Base-by-base conservation (phyloP, 2,797 vertebrate genomes). In the Micromesistius poutassou region DNA sequence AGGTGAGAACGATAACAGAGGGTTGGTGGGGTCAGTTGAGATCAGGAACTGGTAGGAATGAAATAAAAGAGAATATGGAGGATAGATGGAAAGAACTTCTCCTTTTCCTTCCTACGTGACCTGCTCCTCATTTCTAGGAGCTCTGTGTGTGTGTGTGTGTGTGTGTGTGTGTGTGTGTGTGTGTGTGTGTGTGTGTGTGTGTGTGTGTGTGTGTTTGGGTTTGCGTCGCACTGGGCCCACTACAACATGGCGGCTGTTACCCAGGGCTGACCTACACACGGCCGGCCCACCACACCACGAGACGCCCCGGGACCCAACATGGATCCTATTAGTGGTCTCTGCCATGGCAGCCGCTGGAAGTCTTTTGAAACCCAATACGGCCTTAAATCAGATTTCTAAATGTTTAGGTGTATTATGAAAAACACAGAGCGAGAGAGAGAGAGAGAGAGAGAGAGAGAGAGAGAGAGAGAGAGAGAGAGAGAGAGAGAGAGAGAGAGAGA, bases 361-460 rank as follows among this genome's bases (percentile, higher is more conserved):
- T 86, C 91, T 90, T 95, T 95, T 95, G 94, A 94, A 95, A 95
- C 92, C 86, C 92, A 92, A 94, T 94, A 95, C 89, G 88, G 85
- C 90, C 91, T 93, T 94, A 94, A 95, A 95, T 94, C 92, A 92
- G 92, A 95, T 95, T 95, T 95, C 92, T 93, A 94, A 94, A 95
- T 95, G 93, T 95, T 94, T 95, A 93, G 92, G 91, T 93, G 92
- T 88, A 90, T 94, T 94, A 95, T 93, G 89, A 93, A 93, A 94
- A 94, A 91, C 93, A 94, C 92, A 92, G 89, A 91, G 36, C 74
- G 82, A 79, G 25, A 16, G 25, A 91, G 93, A 94, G 91, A 92
- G 89, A 91, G 36, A 76, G 81, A 78, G 5, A 71, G 19, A 66
- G 19, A 66, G 19, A 66, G 19, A 5, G 5, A 66, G 19, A 25